Base-by-base conservation (phyloP, 2,113 vertebrate genomes). In the Limanda limanda region DNA sequence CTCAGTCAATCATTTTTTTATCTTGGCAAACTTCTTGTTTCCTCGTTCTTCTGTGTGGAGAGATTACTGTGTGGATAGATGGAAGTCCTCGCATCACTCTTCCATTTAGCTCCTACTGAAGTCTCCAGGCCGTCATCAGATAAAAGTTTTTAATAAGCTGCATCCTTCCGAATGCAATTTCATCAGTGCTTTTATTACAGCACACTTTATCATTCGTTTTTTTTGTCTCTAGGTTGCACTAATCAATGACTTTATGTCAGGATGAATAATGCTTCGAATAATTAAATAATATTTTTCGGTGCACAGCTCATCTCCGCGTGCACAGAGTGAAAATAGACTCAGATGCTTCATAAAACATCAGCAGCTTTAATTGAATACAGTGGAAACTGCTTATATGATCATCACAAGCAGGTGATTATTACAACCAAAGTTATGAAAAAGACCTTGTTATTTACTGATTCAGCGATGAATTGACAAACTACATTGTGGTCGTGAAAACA, bases 201-300 rank as follows among this genome's bases (percentile, higher is more conserved):
- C 18, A n/a, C 20, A 3, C 2, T 80, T 61, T 24, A 27, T 84
- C 68, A 54, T n/a, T n/a, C 3, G 1, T 18, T 66, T 62, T 76
- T n/a, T 54, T 68, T 14, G 45, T 18, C 10, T 80, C 17, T 12
- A 14, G 56, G 52, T 60, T 76, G 65, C 31, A 84, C 84, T 81
- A 73, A 79, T 83, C 82, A 86, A 82, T 88, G 68, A 84, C 64
- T 87, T 75, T 69, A 23, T 72, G 70, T 81, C 81, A 83, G 58
- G 0, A 64, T 79, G 67, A 85, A 74, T 76, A 78, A 82, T 72
- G 57, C 54, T 48, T 74, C 61, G 73, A 64, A 58, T 72, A 45
- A 79, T 60, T 70, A 52, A 76, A 82, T 85, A 12, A 14, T 47
- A 37, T 47, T 47, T 74, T 52, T 76, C 42, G 31, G 10, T 55